Base-by-base conservation (phyloP, 64 coral and sea anemone species). In the Platygyra sinensis region DNA sequence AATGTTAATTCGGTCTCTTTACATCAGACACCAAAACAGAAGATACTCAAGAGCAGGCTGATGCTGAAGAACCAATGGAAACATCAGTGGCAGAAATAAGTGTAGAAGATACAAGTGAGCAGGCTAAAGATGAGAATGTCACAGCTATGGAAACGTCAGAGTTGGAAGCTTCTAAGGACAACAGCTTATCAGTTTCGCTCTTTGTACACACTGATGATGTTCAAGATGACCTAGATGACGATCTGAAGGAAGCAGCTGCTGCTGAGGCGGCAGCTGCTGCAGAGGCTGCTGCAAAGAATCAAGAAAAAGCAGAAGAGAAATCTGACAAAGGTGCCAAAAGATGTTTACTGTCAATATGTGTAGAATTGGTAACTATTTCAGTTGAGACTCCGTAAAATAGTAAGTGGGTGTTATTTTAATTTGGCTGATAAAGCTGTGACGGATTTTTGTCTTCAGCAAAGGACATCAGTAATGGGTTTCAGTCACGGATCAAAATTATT, bases 181-280 rank as follows among this genome's bases (percentile, higher is more conserved):
- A 92, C 38, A 94, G 94, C 75, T 88, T 93, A 64, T 99, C 97
- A 59, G 91, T 99, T 18, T 99, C 97, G 28, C 57, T 99, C 50
- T 95, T 95, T 89, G 97, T 99, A 15, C 91, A 99, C 42, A 95
- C 97, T 19, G 97, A 99, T 86, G 97, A 94, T 51, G 50, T 99
- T 8, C 97, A 99, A 86, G 97, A 99, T 93, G 97, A 99, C 30
- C 55, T 99, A 4, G 97, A 95, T 86, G 97, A 99, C 24, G 97
- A 99, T 80, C 64, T 99, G 72, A 99, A 85, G 60, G 91, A 91
- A 81, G 88, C 86, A n/a, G 91, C 92, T 31, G 93, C 92, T 62
- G 89, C 77, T 51, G 38, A 83, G 33, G 95, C 89, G n/a, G 80
- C 29, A 5, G 87, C 67, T n/a, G 80, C 72, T 46, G 61, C 61